Evolutionary conservation across 2,113 vertebrate genomes (phyloP), one percentile per base, ranked within the genome.

Genomic region (Psittacula cyanocephala): DNA sequence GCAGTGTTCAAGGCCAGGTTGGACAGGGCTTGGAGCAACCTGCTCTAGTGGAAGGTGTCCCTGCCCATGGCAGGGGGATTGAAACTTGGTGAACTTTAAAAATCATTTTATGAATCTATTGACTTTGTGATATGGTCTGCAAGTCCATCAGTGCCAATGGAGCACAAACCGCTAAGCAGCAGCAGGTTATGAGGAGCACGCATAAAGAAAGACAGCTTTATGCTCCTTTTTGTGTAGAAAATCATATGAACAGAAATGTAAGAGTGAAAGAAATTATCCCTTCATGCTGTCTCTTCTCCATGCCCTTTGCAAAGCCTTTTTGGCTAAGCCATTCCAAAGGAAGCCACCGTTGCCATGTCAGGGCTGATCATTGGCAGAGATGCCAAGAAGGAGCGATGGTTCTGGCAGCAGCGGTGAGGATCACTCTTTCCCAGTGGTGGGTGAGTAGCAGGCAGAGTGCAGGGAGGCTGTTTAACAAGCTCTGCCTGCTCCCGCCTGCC

Each of bases 111-210:
- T 31, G 33, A 3, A 4, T 50, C 17, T 31, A 3, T 33, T 6
- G 8, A 8, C 10, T 14, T 31, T 43, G 16, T 25, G 41, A 28
- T 17, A n/a, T 4, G 6, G 17, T 25, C 37, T 13, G 29, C 0
- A 13, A 86, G 11, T 49, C 23, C 2, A 0, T 12, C 1, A 0
- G 27, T 35, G 60, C 33, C 27, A 62, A 10, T 3, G 41, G 31
- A 47, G 23, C 81, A 59, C 35, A 57, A 39, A 35, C 5, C 81
- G 9, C 15, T 2, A 5, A 35, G 23, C 55, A 35, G 17, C 64
- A 31, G 23, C 1, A 0, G 7, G 33, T 27, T 17, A 3, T 6
- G 17, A 4, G 1, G 37, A 39, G 4, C 0, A 1, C 3, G 19
- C 1, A 0, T 12, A 39, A 43, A 14, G 35, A 18, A 9, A 29